These are phyloP conservation scores for Rhamnusium bicolor DNA, from an alignment of 2,888 invertebrate genomes.

Conservation along the genomic window DNA sequence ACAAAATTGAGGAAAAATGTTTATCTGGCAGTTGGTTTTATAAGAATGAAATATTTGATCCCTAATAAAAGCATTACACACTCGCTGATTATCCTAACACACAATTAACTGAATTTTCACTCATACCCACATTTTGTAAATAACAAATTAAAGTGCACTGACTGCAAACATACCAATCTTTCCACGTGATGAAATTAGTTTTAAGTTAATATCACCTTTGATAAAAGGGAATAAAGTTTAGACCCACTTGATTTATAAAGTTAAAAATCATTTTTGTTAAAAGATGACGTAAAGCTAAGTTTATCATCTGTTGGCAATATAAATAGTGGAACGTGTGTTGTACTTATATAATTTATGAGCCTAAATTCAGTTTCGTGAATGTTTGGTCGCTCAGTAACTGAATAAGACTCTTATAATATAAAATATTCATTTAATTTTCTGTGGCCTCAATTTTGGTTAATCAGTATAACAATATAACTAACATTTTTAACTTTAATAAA, in stretches of 20 bases:
- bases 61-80: not conserved
- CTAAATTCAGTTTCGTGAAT: too few species aligned
- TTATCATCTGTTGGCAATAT: too few species aligned
- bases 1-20: not conserved
- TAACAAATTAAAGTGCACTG: too few species aligned
- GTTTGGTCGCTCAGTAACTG: too few species aligned
- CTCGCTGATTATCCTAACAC: not conserved
- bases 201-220: not conserved
- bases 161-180: too few species aligned
- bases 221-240: too few species aligned
- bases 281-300: too few species aligned
- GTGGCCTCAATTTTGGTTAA: not conserved
- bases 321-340: too few species aligned
- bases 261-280: too few species aligned
- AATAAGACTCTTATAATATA: too few species aligned
- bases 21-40: not conserved
- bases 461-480: not conserved
- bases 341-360: too few species aligned
- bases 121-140: not conserved
- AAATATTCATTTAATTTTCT: not conserved
- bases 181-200: not conserved
- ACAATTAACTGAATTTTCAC: not conserved
- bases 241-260: too few species aligned
- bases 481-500: not conserved
- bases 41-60: not conserved